These are phyloP conservation scores for Tupiocoris notatus DNA, from an alignment of 2,888 invertebrate species.

Conservation along the genomic window DNA sequence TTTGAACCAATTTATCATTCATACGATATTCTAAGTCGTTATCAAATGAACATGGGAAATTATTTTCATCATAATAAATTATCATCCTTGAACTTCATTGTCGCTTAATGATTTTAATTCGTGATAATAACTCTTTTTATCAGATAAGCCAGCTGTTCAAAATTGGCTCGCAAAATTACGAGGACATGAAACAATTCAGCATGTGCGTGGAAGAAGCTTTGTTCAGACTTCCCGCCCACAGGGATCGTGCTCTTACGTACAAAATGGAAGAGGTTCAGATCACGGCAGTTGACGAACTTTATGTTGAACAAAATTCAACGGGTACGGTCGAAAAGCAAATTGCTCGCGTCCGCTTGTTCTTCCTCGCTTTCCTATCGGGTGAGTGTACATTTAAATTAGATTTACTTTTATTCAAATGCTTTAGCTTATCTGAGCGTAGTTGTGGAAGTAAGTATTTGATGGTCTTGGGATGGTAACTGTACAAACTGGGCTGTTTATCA, in stretches of 20 bases:
- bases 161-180: constrained; percentile 83
- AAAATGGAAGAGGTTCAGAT: constrained; percentile 96
- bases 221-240: constrained; percentile 77
- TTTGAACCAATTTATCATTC: too few relatives aligned
- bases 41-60: too few relatives aligned
- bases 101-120: too few relatives aligned
- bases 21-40: too few relatives aligned
- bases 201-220: constrained; percentile 89
- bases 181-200: constrained; percentile 90
- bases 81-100: not conserved
- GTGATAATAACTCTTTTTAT: too few relatives aligned
- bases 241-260: constrained; percentile 85
- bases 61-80: not conserved
- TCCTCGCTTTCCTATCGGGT: constrained; percentile 92
- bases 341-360: constrained; percentile 91
- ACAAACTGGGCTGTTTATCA: too few relatives aligned
- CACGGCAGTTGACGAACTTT: constrained; percentile 87
- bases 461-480: too few relatives aligned
- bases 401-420: too few relatives aligned
- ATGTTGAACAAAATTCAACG: constrained; percentile 82
- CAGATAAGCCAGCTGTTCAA: constrained; percentile 93
- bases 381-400: too few relatives aligned
- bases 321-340: constrained; percentile 86
- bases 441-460: too few relatives aligned
- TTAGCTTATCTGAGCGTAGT: too few relatives aligned